Base-by-base conservation (phyloP, 1,140 invertebrate species). In the Macrotrachela quadricornifera region DNA sequence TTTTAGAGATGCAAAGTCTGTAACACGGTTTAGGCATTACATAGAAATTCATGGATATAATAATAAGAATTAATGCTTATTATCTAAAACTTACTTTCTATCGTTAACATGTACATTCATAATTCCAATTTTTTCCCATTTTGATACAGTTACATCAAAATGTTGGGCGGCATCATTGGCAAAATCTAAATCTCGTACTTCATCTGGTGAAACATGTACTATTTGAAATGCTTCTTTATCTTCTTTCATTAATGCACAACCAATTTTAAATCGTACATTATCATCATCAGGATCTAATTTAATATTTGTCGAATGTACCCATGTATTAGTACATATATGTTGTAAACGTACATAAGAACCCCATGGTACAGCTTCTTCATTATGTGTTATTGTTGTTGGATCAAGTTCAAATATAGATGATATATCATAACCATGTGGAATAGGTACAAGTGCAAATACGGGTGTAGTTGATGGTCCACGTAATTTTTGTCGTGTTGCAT, bases 191-290 rank as follows among this genome's bases (percentile, higher is more conserved):
- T 99, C 92, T 47, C 94, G 76, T 8, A 99, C 92, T 58, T 71
- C 70, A 51, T 63, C 60, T 13, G 65, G 63, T 12, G 67, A 65
- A 12, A 71, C 70, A 10, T 65, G 66, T 57, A 95, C 83, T 18
- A 97, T 72, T 1, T 87, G 86, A 71, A 99, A 99, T 0, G 92
- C 92, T 70, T 99, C 94, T 65, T 95, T 95, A 64, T 99, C 92
- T 71, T 96, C 88, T 71, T 95, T 92, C 48, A 49, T 53, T 53
- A 10, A 51, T 60, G 71, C 41, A 38, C 43, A 44, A 43, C 39
- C 55, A 58, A 85, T 82, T 75, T 90, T 91, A 0, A 85, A 90
- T 87, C 94, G 95, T n/a, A 92, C 85, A 16, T 87, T 87, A 63
- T 85, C 87, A 59, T 92, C 87, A 61, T 91, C 84, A 60, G 92